phyloP scores from a whole-genome alignment of 2,113 vertebrate genomes.

The Chrysochloris asiatica region DNA sequence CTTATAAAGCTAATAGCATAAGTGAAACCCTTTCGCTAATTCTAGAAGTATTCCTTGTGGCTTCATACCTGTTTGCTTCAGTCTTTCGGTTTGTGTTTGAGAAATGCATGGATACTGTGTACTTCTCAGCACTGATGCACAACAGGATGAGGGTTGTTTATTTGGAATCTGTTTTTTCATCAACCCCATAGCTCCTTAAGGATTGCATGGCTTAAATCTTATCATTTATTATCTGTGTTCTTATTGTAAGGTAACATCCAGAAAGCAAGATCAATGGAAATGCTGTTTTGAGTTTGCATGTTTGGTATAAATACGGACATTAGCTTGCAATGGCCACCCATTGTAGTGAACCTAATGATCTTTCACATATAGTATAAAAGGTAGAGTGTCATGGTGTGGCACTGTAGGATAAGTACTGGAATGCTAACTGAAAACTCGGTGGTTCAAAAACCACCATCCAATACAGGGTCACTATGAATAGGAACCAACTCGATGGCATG shows the following conservation, averaged over 20 bases:
- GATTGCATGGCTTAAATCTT: background rate
- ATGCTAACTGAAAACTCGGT: too few species aligned
- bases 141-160: background rate
- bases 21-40: background rate
- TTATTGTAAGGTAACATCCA: background rate
- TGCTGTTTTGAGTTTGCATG: background rate
- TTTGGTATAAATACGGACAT: background rate
- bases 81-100: background rate
- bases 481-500: too few species aligned
- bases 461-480: too few species aligned
- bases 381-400: too few species aligned
- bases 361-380: background rate
- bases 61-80: background rate
- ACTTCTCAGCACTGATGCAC: background rate
- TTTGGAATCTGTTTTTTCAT: background rate
- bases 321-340: background rate
- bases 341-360: background rate
- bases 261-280: constrained; percentile 14
- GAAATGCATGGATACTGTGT: background rate
- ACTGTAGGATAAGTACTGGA: too few species aligned
- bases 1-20: background rate
- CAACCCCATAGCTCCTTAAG: background rate
- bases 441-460: too few species aligned
- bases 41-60: background rate
- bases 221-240: background rate